A percentile compares a stretch with the other conserved stretches of the same genome.
Evolutionary conservation across 2,113 vertebrate species (phyloP).

Genomic region (Myrmecobius fasciatus): DNA sequence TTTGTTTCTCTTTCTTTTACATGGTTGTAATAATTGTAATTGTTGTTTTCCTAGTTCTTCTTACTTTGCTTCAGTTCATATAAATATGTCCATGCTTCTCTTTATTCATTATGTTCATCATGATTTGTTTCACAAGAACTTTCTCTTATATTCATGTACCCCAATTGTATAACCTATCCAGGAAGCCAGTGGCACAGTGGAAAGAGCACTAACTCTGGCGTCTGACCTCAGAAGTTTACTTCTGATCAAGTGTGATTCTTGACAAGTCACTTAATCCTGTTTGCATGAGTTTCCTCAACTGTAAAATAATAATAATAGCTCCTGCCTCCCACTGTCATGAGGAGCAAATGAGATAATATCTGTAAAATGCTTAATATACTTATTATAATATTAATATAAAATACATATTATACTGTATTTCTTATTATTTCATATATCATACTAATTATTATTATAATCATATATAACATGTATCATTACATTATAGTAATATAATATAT

Average conservation of each 20-base stretch:
- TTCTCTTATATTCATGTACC: not conserved
- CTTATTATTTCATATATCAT: too few species aligned
- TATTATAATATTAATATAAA: too few species aligned
- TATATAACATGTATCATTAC: too few species aligned
- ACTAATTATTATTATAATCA: too few species aligned
- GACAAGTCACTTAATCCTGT: not conserved
- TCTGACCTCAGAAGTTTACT: not conserved
- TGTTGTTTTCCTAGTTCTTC: not conserved
- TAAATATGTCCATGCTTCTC: not conserved
- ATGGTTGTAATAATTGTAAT: not conserved
- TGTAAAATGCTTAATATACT: not conserved
- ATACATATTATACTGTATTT: too few species aligned
- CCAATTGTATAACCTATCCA: not conserved
- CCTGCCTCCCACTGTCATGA: not conserved
- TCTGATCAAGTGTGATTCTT: not conserved
- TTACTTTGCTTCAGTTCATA: not conserved
- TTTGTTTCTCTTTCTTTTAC: not conserved
- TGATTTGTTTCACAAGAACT: not conserved
- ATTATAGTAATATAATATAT: too few species aligned
- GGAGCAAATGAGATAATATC: not conserved
- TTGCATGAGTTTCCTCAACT: not conserved
- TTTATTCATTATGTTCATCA: not conserved
- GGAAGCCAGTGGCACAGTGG: not conserved
- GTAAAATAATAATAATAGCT: not conserved
- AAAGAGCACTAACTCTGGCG: not conserved